Evolutionary conservation across 2,888 invertebrate species (phyloP).

Genomic region (Euphydryas editha): DNA sequence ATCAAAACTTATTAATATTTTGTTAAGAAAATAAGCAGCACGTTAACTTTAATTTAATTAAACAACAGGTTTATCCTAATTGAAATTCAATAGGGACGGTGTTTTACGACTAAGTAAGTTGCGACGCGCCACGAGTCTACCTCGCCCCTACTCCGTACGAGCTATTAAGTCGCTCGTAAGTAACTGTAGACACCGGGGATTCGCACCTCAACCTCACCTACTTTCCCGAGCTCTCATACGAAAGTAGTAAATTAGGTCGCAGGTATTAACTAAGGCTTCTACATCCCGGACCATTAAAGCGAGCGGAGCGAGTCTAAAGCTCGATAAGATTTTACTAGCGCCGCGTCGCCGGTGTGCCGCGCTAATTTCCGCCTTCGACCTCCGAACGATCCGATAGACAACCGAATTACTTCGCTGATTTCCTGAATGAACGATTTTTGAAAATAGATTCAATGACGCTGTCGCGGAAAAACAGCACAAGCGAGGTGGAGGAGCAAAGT

Average conservation of each 20-base stretch:
- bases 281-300: slow-evolving; percentile 15
- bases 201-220: slow-evolving; percentile 21
- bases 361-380: slow-evolving; percentile 8
- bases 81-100: background rate
- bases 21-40: background rate
- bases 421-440: slow-evolving; percentile 9
- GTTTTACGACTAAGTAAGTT: background rate
- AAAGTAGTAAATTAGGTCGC: slow-evolving; percentile 30
- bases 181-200: slow-evolving; percentile 10
- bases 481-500: slow-evolving; percentile 5
- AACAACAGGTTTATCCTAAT: background rate
- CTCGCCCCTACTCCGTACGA: background rate
- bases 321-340: slow-evolving; percentile 21
- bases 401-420: background rate
- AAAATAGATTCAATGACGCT: slow-evolving; percentile 17
- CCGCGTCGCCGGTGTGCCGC: slow-evolving; percentile 7
- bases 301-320: slow-evolving; percentile 8
- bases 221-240: slow-evolving; percentile 24
- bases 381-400: slow-evolving; percentile 6
- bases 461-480: slow-evolving; percentile 14
- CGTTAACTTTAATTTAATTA: background rate
- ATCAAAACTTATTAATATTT: background rate
- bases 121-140: background rate
- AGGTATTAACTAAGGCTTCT: slow-evolving; percentile 23
- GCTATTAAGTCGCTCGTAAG: slow-evolving; percentile 14